Evolutionary conservation across 2,113 vertebrate genomes (phyloP).

Genomic region (Pristiophorus japonicus): DNA sequence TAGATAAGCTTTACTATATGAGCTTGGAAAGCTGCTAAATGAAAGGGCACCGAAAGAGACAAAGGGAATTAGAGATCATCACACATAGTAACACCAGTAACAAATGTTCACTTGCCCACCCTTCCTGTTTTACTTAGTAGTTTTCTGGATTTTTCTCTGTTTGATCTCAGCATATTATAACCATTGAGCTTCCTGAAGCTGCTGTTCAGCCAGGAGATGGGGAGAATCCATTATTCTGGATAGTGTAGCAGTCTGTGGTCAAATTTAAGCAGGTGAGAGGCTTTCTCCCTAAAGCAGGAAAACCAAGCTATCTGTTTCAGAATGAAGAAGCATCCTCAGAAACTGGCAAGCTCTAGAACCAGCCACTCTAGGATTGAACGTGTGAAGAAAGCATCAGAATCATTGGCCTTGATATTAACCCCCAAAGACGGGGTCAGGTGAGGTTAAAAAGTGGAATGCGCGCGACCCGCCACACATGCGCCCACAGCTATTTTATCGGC

Average conservation of each 20-base stretch:
- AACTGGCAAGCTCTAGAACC: background rate
- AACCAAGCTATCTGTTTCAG: background rate
- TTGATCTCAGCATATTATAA: background rate
- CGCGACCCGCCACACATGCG: background rate
- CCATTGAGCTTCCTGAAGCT: background rate
- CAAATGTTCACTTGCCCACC: background rate
- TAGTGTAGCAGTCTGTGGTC: background rate
- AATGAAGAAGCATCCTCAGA: background rate
- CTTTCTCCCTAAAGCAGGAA: background rate
- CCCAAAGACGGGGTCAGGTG: background rate
- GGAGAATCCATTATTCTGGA: background rate
- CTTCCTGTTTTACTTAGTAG: background rate
- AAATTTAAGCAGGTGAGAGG: too few relatives aligned
- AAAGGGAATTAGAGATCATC: background rate
- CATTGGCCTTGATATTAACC: background rate
- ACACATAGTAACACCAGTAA: background rate
- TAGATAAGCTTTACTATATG: slow-evolving; percentile 49
- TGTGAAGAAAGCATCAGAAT: background rate
- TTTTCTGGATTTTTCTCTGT: background rate
- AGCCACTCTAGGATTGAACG: background rate
- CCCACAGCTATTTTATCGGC: background rate
- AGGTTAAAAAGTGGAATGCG: background rate
- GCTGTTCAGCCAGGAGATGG: background rate
- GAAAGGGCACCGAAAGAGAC: slow-evolving; percentile 50
- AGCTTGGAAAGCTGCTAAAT: slow-evolving; percentile 53